Evolutionary conservation across 2,797 vertebrate species (phyloP), one percentile per base, ranked within the genome.

Genomic region (Lepilemur septentrionalis): DNA sequence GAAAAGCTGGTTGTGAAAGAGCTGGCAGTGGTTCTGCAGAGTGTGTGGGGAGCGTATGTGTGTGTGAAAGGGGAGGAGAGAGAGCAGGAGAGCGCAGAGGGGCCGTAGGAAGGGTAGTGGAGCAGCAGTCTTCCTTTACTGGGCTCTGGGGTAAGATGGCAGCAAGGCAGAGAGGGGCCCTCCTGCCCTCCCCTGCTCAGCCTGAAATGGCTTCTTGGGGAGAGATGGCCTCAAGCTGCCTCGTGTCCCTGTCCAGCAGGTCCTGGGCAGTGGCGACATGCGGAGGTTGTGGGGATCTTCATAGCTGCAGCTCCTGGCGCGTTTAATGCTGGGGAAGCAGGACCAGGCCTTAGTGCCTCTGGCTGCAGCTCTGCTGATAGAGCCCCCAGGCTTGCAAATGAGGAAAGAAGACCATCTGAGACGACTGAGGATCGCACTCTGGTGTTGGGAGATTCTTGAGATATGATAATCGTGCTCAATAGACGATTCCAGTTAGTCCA

Each of bases 61-160:
- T 97, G 70, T 97, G 96, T 94, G 94, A 97, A 97, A 97, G 96
- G 95, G 96, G 81, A 98, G 83, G 86, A 75, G 75, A 67, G 57
- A 32, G 72, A 1, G 18, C 23, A 0, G 59, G 52, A 65, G 87
- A 65, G 87, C 35, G 30, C 52, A 30, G 65, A 57, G 82, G 84
- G 65, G 72, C 91, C 5, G 0, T 1, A 2, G 48, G 63, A 46
- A 61, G 61, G 52, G 59, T 12, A 10, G 41, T 10, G 0, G 65
- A 8, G 9, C 15, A 10, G 22, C 10, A 1, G 32, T n/a, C 59
- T 67, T 76, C 79, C 38, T 75, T 43, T 13, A 9, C 4, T 2
- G 28, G 41, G 35, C 78, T 61, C 2, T 8, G 32, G 65, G 59
- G 28, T 30, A 67, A 69, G 78, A 6, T 38, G 65, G 79, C 52